Evolutionary conservation across 2,888 invertebrate species (phyloP), one percentile per base, ranked within the genome.

Genomic region (Chorisops tibialis): DNA sequence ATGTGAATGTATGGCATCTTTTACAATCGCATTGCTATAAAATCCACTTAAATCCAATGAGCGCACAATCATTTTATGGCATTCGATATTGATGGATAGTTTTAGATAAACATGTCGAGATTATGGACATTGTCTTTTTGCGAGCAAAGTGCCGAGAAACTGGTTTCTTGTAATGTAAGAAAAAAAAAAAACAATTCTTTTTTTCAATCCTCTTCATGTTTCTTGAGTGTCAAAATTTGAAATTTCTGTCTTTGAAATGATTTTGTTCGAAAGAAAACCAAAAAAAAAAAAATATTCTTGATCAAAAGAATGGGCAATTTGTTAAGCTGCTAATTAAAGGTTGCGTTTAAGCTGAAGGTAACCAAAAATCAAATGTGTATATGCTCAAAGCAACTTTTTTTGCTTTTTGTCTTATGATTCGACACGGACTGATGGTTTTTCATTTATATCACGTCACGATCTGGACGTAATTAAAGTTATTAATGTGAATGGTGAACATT

Each of bases 51-150:
- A 30, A 9, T 30, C 30, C 30, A 30, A 30, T 30, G 30, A 30
- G 9, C n/a, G n/a, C 30, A 30, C 30, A 30, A 30, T 30, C 7
- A 11, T 9, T n/a, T 16, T 41, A 16, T 41, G n/a, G 30, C 61
- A 48, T 62, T 54, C 48, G 61, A 62, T 62, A 54, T 62, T 62
- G 61, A 62, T 62, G 54, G 61, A 62, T 62, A 37, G 61, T 62
- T 39, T 62, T 54, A 54, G 61, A 62, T 62, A 62, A 62, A 56
- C 48, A 62, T 56, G 48, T 61, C 54, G 54, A 62, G 61, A 56
- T 62, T 16, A 16, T 41, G n/a, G 5, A 30, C 30, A 30, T 30
- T 30, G 30, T 30, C 30, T 30, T 9, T 5, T 30, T 9, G 5
- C 30, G 30, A 5, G 30, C 5, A 30, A 9, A 30, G 30, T 30